Evolutionary conservation across 2,797 vertebrate genomes (phyloP), one percentile per base, ranked within the genome.

Genomic region (Syndactyla subalaris): DNA sequence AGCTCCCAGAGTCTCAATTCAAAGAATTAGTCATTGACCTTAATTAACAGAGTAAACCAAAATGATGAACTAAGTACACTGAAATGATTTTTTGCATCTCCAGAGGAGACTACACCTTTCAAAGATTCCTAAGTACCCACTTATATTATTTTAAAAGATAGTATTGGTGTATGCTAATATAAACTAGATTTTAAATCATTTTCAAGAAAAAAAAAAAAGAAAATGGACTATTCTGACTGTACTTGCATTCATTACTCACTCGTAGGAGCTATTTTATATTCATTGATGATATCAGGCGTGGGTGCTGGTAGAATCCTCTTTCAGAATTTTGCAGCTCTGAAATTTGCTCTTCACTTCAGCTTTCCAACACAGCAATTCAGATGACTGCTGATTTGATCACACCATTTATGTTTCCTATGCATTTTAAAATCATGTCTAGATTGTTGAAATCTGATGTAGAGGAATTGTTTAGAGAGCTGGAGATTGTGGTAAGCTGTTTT

Each of bases 201-300:
- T 7, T 8, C 14, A 38, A 38, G 43, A 10, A 11, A 39, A 15
- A 30, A 15, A 30, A 30, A 29, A 26, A 29, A 21, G 4, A 39
- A 73, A 34, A 9, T 30, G 59, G 67, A 54, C 52, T 92, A 21
- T 80, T 85, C 75, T 65, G n/a, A 75, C 22, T 83, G 52, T 21
- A n/a, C 30, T 91, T 95, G 57, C 61, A 65, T 94, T 94, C 72
- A 89, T 95, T 96, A 85, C 82, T 88, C 76, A 77, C 82, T 85
- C 81, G 91, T 92, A 59, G 65, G 45, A 96, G 65, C 45, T 95
- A 80, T 94, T 94, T 88, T 77, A 46, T 94, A 93, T 92, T 95
- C 87, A 93, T 94, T 95, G 93, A 92, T 68, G 62, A 89, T 76
- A 77, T 89, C 52, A 91, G 65, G 73, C 34, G 62, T 92, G 82